phyloP scores from a whole-genome alignment of 2,888 invertebrate genomes.

The Heliconius ethilla region DNA sequence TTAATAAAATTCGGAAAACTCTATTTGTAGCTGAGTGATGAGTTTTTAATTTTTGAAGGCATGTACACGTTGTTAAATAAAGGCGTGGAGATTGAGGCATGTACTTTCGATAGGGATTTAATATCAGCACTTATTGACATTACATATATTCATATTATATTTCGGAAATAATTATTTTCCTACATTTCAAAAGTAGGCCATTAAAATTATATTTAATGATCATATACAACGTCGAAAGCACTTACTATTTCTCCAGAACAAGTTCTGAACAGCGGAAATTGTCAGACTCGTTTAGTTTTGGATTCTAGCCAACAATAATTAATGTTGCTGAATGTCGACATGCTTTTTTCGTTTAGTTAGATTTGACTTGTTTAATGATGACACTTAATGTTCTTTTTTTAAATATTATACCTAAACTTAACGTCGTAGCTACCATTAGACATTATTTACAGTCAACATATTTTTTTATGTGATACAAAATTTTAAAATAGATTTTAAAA shows the following conservation, averaged over 20 bases:
- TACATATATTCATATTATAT: background rate
- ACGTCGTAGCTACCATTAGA: too few species aligned
- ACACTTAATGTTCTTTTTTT: background rate
- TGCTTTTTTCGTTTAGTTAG: conserved; percentile 36
- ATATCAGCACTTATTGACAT: too few species aligned
- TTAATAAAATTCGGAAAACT: background rate
- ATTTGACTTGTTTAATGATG: conserved; percentile 25
- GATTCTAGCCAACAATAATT: conserved; percentile 40
- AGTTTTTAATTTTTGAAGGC: background rate
- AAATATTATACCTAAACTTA: background rate
- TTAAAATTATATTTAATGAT: conserved; percentile 27
- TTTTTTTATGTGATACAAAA: too few species aligned
- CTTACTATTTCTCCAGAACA: conserved; percentile 37
- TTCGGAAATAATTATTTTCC: background rate
- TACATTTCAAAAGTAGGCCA: conserved; percentile 10
- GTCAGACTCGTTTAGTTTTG: conserved; percentile 41
- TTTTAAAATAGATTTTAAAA: too few species aligned
- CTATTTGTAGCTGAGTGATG: background rate
- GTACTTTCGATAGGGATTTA: too few species aligned
- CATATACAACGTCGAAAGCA: conserved; percentile 29
- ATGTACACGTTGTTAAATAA: too few species aligned
- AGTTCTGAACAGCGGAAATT: conserved; percentile 40
- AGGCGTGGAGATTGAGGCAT: too few species aligned
- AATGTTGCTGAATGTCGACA: conserved; percentile 36
- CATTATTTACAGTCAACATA: too few species aligned